phyloP scores from a whole-genome alignment of 2,797 vertebrate species.

The Hoplostethus atlanticus region DNA sequence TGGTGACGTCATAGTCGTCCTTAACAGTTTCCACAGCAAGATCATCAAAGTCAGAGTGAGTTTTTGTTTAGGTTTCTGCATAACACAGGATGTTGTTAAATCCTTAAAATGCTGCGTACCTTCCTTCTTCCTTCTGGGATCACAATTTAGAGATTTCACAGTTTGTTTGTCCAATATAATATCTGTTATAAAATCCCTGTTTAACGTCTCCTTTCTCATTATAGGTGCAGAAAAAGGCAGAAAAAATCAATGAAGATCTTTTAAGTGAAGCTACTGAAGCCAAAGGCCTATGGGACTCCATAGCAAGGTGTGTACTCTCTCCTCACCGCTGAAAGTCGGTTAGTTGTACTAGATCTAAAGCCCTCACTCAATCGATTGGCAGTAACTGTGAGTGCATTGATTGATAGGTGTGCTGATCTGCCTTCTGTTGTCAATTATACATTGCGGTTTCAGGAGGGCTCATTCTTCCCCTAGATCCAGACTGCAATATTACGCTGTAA shows the following conservation, averaged over 20 bases:
- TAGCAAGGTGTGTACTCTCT: conserved; percentile 86
- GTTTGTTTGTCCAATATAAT: neutral
- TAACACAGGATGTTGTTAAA: neutral
- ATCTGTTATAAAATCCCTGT: neutral
- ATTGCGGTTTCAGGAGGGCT: conserved; percentile 78
- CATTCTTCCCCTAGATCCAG: conserved; percentile 74
- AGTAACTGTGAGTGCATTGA: conserved; percentile 45
- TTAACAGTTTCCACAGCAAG: conserved; percentile 96
- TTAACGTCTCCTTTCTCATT: conserved; percentile 28
- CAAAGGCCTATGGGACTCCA: conserved; percentile 88
- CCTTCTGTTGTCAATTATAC: conserved; percentile 65
- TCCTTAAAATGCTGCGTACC: neutral
- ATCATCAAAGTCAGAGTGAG: conserved; percentile 95
- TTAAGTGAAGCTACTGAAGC: conserved; percentile 85
- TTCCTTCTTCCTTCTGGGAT: conserved; percentile 5
- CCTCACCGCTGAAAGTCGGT: conserved; percentile 8
- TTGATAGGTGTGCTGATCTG: conserved; percentile 39
- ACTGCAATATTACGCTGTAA: conserved; percentile 85
- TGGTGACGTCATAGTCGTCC: conserved; percentile 86
- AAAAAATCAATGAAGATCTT: conserved; percentile 91
- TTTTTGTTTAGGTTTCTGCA: conserved; percentile 4
- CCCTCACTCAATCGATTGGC: conserved; percentile 20
- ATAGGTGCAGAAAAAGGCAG: conserved; percentile 93
- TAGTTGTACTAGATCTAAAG: conserved; percentile 17
- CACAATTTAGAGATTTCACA: neutral